Evolutionary conservation across 2,113 vertebrate genomes (phyloP).

Genomic region (Zosterops lateralis): DNA sequence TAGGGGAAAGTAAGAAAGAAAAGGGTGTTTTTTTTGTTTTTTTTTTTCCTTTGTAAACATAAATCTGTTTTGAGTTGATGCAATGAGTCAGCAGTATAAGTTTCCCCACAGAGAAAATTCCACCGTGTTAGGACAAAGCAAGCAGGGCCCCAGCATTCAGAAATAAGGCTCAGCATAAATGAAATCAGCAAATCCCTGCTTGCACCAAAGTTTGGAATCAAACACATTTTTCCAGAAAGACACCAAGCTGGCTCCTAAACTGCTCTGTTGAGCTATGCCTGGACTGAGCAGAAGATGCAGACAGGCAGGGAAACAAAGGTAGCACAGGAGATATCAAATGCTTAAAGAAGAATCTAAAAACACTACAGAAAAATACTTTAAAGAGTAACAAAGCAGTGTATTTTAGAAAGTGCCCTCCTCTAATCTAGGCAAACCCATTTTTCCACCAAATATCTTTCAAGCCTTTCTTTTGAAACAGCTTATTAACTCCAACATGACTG

Average conservation of each 20-base stretch:
- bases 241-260: not conserved
- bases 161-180: slow-evolving; percentile 50
- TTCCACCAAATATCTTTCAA: not conserved
- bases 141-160: not conserved
- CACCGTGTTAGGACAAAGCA: not conserved
- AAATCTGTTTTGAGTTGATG: slow-evolving; percentile 40
- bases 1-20: not conserved
- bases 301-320: not conserved
- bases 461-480: not conserved
- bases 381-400: not conserved
- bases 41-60: not conserved
- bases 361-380: not conserved
- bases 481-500: not conserved
- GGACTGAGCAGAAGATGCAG: not conserved
- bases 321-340: not conserved
- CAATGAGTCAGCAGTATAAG: slow-evolving; percentile 56
- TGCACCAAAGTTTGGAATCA: slow-evolving; percentile 8
- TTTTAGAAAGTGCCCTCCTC: not conserved
- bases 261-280: not conserved
- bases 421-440: not conserved
- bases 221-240: not conserved
- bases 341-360: not conserved
- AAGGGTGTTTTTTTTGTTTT: not conserved
- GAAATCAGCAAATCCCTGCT: slow-evolving; percentile 43
- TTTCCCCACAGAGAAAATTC: slow-evolving; percentile 60